These are phyloP conservation scores for Paracentrotus lividus DNA, from an alignment of 53 echinoderm and acorn worm genomes.

Conservation along the genomic window DNA sequence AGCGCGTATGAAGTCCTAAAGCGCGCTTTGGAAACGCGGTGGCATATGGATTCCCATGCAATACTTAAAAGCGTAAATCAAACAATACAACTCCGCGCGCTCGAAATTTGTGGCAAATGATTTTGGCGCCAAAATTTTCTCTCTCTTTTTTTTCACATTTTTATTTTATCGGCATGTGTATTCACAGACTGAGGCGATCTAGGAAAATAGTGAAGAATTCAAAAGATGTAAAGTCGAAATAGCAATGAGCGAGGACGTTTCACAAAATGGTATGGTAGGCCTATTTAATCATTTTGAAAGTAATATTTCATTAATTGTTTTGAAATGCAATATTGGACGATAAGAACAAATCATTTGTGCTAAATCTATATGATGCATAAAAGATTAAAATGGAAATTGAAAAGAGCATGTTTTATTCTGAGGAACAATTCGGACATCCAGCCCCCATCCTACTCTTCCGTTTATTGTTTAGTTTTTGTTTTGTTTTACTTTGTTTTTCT, in stretches of 20 bases:
- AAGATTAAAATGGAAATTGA: too few species aligned
- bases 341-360: too few species aligned
- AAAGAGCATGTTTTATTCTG: too few species aligned
- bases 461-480: too few species aligned
- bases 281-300: too few species aligned
- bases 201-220: neutral
- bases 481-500: too few species aligned
- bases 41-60: neutral
- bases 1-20: neutral
- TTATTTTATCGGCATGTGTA: neutral
- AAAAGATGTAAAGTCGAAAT: neutral
- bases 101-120: neutral
- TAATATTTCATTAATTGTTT: too few species aligned
- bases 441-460: too few species aligned
- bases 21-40: neutral
- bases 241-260: neutral
- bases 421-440: too few species aligned
- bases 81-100: neutral
- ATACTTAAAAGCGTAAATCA: neutral
- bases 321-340: too few species aligned
- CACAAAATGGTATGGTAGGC: neutral
- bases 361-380: too few species aligned
- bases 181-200: too few species aligned
- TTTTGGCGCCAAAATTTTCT: neutral
- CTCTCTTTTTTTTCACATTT: neutral